Conservation (phyloP, 2,888 invertebrate species). For the Heliconius sara region DNA sequence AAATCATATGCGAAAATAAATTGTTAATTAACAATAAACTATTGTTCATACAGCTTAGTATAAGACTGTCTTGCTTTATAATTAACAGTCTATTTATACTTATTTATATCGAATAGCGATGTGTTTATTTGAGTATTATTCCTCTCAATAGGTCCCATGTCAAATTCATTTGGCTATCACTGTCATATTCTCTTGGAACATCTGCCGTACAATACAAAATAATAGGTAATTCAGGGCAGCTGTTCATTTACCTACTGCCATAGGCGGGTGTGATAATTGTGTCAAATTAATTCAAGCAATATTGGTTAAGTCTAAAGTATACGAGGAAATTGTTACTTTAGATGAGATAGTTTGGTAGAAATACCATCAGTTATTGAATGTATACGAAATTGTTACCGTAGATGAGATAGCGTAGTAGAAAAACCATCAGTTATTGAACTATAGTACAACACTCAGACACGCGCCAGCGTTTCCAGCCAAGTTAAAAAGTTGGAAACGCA, state of each 20-base stretch:
- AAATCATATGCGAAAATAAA: not conserved
- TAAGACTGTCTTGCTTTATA: not conserved
- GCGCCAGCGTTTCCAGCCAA: no score
- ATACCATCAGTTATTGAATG: not conserved
- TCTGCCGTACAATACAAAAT: conserved; percentile 24
- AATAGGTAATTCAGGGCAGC: conserved; percentile 17
- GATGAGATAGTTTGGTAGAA: not conserved
- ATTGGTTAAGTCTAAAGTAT: conserved; percentile 26
- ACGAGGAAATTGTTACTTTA: conserved; percentile 9
- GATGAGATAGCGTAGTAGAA: not conserved
- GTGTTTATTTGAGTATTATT: not conserved
- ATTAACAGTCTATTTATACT: not conserved
- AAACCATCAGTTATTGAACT: not conserved
- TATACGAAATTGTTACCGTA: conserved; percentile 9
- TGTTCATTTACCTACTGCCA: conserved; percentile 24
- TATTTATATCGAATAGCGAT: not conserved
- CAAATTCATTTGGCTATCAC: conserved; percentile 19
- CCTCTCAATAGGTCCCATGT: not conserved
- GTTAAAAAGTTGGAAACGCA: no score
- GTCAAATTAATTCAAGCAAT: conserved; percentile 26
- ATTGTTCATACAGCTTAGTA: not conserved
- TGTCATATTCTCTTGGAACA: conserved; percentile 15
- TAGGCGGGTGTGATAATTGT: conserved; percentile 24
- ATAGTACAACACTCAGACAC: no score
- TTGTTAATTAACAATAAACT: not conserved